Base-by-base conservation (phyloP, 2,113 vertebrate genomes). In the Tachycineta bicolor region DNA sequence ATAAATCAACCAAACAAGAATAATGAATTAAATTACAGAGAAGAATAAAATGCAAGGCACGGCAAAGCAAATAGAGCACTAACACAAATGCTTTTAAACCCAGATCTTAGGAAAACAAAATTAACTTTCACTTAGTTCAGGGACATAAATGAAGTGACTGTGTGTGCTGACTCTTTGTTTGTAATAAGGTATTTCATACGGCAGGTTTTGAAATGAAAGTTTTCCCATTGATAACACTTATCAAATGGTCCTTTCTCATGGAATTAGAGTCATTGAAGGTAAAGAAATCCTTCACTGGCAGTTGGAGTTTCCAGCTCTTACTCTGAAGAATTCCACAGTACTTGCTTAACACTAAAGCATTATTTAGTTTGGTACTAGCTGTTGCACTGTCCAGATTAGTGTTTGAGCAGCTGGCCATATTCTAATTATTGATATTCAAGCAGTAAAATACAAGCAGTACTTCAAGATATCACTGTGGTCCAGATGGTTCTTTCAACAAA, bases 81-180 rank as follows among this genome's bases (percentile, higher is more conserved):
- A 65, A 58, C 86, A 80, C 9, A 29, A 93, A 86, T 86, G 49
- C 90, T 92, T 92, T 96, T 58, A 91, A 93, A 85, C 46, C n/a
- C 31, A 49, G 71, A 78, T 89, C 92, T 93, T 93, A 90, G 79
- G 93, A 93, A 95, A 96, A 96, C 90, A 94, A 71, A 96, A 95
- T 93, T 88, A 96, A 88, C 85, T 96, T 89, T 79, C 77, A 87
- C 85, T 92, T 90, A 86, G 58, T 60, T 91, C n/a, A 77, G 63
- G 31, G 70, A 88, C 71, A 41, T 71, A 91, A 89, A 82, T 90
- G 69, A 90, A 91, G 55, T 79, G 68, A 41, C 50, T 69, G 7
- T 89, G 50, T 84, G 62, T 52, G 39, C 60, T 52, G 71, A 88
- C 56, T 63, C 52, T 90, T 87, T 89, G 58, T 93, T 94, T 96